phyloP scores from a whole-genome alignment of 2,797 vertebrate genomes.

The Trichosurus vulpecula region DNA sequence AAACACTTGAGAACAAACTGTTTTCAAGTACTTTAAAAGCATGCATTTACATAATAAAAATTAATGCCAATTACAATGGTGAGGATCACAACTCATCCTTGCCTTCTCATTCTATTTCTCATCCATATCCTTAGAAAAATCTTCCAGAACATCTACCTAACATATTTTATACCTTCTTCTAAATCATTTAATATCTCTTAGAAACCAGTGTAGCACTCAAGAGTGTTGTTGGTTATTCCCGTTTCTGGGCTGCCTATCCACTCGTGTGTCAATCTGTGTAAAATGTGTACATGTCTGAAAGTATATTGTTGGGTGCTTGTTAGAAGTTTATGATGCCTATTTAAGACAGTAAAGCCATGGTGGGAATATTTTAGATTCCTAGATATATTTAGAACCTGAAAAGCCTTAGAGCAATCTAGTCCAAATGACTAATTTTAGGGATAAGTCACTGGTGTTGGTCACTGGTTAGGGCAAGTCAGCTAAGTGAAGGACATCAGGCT shows the following conservation, averaged over 20 bases:
- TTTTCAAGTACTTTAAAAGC: constrained; percentile 34
- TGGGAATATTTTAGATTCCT: not conserved
- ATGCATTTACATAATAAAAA: constrained; percentile 9
- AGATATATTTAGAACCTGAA: not conserved
- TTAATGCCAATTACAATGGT: not conserved
- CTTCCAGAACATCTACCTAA: not conserved
- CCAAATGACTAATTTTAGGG: not conserved
- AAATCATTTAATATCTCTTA: not conserved
- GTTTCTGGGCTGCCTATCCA: not conserved
- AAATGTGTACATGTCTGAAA: not conserved
- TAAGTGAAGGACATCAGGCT: not conserved
- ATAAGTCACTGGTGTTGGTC: not conserved
- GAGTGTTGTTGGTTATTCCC: not conserved
- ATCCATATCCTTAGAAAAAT: not conserved
- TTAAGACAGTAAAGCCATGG: not conserved
- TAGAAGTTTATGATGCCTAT: not conserved
- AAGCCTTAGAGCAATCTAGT: not conserved
- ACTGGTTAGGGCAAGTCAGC: not conserved
- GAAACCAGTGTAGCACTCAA: not conserved
- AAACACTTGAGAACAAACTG: constrained; percentile 26
- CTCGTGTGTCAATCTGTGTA: not conserved
- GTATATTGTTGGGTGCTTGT: not conserved
- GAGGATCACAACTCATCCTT: not conserved
- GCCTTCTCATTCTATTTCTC: not conserved
- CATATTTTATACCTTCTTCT: not conserved